These are phyloP conservation scores for Pomacea canaliculata DNA, from an alignment of 2,888 invertebrate species.

Conservation along the genomic window DNA sequence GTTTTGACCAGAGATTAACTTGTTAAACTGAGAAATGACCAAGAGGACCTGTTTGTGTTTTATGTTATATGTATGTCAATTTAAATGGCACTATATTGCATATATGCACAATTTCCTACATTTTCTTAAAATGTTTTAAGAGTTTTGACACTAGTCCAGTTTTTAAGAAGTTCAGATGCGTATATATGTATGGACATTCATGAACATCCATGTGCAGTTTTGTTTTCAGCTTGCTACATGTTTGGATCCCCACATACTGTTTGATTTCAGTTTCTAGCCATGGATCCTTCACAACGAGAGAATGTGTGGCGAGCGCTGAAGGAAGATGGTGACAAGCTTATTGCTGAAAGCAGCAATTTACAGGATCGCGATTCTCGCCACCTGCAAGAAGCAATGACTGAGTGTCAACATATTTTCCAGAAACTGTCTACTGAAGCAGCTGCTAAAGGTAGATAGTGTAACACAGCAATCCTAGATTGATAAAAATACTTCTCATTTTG, in stretches of 20 bases:
- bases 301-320: slow-evolving; percentile 89
- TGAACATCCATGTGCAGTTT: too few relatives aligned
- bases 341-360: slow-evolving; percentile 94
- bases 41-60: too few relatives aligned
- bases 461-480: too few relatives aligned
- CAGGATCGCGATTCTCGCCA: slow-evolving; percentile 79
- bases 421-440: slow-evolving; percentile 88
- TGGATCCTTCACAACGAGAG: slow-evolving; percentile 95
- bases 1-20: neutral
- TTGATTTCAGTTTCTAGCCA: slow-evolving; percentile 83
- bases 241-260: neutral
- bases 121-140: too few relatives aligned
- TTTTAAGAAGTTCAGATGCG: too few relatives aligned
- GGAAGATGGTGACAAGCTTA: slow-evolving; percentile 95
- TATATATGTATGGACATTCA: too few relatives aligned
- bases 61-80: too few relatives aligned
- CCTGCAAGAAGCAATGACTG: slow-evolving; percentile 91
- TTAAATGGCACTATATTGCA: too few relatives aligned
- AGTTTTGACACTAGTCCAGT: too few relatives aligned
- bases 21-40: neutral
- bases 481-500: too few relatives aligned
- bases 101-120: too few relatives aligned
- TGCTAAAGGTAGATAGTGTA: slow-evolving; percentile 58
- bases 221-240: too few relatives aligned
- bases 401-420: slow-evolving; percentile 93